Base-by-base conservation (phyloP, 2,113 vertebrate genomes). In the Corythaixoides concolor region DNA sequence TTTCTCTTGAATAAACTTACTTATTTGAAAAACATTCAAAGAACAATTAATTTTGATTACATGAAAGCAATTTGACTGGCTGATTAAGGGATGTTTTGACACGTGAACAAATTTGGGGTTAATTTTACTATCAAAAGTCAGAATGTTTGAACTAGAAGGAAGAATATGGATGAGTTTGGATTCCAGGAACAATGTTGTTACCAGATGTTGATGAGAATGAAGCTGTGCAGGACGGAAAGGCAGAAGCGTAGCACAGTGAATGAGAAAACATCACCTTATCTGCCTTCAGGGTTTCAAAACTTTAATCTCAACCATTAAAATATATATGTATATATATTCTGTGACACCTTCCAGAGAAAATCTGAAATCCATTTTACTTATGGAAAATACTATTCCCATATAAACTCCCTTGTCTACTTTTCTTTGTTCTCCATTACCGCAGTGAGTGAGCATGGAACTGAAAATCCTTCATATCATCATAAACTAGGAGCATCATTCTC, bases 1-100 rank as follows among this genome's bases (percentile, higher is more conserved):
- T 82, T 39, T 52, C 33, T 53, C 45, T 69, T 77, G 73, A 95
- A 91, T 56, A 94, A 95, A 90, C 69, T 89, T 89, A 6, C 89
- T 79, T 93, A 39, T 84, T 90, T 89, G 69, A 90, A 88, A 91
- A 96, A 85, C 32, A 70, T 92, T 75, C 52, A 85, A 86, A 56
- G 81, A 84, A 85, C 89, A 97, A 95, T 95, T 95, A 88, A 73
- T 96, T 85, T 50, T 88, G 83, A 41, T 47, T 49, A 76, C 64
- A 95, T 37, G 52, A 96, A 92, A 95, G 76, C 69, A 60, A 39
- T 84, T 76, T n/a, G 41, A 67, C 45, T 43, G 55, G 45, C 68
- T 84, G 55, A 75, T 91, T 74, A 87, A 94, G 81, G 53, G 76
- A 81, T 90, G 82, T 96, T 96, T 97, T 88, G 39, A 81, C 73